Percentiles rank a stretch among this genome's conserved stretches.
Conservation (phyloP, 2,113 vertebrate genomes). For the Gadus macrocephalus region DNA sequence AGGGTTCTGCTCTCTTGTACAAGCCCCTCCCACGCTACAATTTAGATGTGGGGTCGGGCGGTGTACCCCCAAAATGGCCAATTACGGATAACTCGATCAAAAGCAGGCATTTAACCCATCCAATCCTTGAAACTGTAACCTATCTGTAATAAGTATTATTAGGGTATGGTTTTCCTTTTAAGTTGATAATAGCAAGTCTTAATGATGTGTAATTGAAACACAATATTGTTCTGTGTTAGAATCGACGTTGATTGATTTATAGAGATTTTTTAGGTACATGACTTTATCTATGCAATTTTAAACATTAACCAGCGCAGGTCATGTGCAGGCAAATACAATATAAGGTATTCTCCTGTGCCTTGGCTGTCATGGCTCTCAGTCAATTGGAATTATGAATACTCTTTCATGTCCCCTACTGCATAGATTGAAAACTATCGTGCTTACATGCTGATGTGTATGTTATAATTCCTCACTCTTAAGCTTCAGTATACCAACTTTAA, state of each 20-base stretch:
- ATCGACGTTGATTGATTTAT: not conserved
- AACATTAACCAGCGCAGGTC: conserved; percentile 14
- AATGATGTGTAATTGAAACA: not conserved
- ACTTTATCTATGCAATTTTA: conserved; percentile 14
- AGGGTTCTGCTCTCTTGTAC: too few species aligned
- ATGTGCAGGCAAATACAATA: conserved; percentile 27
- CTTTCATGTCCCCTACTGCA: conserved; percentile 30
- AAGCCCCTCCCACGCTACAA: too few species aligned
- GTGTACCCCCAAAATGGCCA: too few species aligned
- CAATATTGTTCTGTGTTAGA: not conserved
- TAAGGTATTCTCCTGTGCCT: conserved; percentile 43
- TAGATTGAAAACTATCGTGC: not conserved
- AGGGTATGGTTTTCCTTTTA: too few species aligned
- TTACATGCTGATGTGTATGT: too few species aligned
- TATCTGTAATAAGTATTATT: too few species aligned
- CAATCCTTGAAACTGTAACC: too few species aligned
- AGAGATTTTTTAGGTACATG: not conserved
- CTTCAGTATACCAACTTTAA: not conserved
- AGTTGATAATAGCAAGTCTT: conserved; percentile 3
- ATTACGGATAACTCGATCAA: too few species aligned
- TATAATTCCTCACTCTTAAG: not conserved
- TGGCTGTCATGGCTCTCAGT: conserved; percentile 32
- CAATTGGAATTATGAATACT: not conserved
- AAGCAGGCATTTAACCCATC: too few species aligned
- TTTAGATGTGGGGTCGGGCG: too few species aligned